Evolutionary conservation across 2,797 vertebrate genomes (phyloP).

Genomic region (Psittacula echo): DNA sequence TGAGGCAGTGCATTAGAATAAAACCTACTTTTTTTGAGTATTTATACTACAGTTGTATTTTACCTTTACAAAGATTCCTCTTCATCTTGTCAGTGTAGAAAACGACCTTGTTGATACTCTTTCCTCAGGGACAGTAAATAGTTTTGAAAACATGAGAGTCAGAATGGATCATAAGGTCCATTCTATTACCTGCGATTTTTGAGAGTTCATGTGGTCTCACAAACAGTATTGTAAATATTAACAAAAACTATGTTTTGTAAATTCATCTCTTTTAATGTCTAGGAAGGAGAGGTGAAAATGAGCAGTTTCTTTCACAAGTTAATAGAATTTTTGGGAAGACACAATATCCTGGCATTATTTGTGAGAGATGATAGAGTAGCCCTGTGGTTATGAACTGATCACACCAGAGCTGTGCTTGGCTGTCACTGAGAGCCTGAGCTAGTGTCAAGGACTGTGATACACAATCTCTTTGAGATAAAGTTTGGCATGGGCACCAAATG

Average conservation of each 20-base stretch:
- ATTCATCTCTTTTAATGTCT: not conserved
- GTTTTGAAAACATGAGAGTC: not conserved
- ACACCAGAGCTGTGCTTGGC: not conserved
- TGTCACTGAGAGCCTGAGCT: not conserved
- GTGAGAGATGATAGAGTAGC: constrained; percentile 3
- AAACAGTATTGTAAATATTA: not conserved
- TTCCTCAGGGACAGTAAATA: not conserved
- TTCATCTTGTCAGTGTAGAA: not conserved
- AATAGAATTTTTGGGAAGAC: not conserved
- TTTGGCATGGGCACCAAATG: not conserved
- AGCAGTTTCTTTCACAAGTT: not conserved
- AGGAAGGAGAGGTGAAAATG: not conserved
- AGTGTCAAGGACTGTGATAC: not conserved
- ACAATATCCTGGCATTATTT: not conserved
- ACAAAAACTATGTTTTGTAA: not conserved
- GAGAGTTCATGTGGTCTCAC: not conserved
- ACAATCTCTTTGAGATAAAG: not conserved
- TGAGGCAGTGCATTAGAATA: not conserved
- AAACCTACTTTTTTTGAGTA: not conserved
- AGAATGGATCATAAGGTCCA: fast-evolving
- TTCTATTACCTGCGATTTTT: not conserved
- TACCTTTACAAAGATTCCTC: not conserved
- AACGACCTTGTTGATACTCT: not conserved
- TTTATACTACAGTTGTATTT: not conserved
- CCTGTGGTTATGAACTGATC: not conserved